These are phyloP conservation scores for Tangara arthus DNA, from an alignment of 2,797 vertebrate genomes.

Conservation along the genomic window DNA sequence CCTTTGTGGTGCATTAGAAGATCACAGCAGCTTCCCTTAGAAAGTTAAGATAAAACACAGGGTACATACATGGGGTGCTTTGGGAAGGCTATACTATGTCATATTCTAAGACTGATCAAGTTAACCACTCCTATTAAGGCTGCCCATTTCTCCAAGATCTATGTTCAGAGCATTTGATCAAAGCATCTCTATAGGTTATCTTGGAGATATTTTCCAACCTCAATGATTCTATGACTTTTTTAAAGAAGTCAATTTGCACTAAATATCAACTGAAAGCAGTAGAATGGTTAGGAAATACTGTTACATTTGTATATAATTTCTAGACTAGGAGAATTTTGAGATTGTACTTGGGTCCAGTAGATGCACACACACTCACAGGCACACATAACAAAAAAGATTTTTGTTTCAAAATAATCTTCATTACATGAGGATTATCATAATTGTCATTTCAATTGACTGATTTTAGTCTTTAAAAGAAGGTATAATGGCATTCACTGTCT, in stretches of 20 bases:
- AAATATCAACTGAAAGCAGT: background rate
- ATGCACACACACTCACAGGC: background rate
- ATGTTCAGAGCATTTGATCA: background rate
- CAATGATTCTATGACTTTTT: background rate
- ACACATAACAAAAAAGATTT: conserved; percentile 4
- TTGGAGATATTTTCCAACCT: background rate
- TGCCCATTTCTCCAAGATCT: background rate
- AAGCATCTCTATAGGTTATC: background rate
- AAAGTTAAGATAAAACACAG: background rate
- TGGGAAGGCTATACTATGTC: background rate
- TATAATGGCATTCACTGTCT: conserved; percentile 61
- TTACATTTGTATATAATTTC: background rate
- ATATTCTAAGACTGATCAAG: background rate
- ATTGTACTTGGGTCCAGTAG: conserved; percentile 3
- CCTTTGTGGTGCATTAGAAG: background rate
- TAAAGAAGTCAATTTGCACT: background rate
- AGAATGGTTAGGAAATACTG: background rate
- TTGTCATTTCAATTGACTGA: conserved; percentile 67
- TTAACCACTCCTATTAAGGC: background rate
- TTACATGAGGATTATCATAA: conserved; percentile 56
- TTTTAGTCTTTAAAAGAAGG: conserved; percentile 59
- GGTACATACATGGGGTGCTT: background rate
- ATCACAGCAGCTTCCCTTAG: background rate
- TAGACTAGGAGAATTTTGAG: background rate
- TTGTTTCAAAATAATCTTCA: conserved; percentile 68